Percentiles rank a stretch among this genome's conserved stretches.
phyloP scores from a whole-genome alignment of 2,888 invertebrate genomes.

The Tiliacea citrago region DNA sequence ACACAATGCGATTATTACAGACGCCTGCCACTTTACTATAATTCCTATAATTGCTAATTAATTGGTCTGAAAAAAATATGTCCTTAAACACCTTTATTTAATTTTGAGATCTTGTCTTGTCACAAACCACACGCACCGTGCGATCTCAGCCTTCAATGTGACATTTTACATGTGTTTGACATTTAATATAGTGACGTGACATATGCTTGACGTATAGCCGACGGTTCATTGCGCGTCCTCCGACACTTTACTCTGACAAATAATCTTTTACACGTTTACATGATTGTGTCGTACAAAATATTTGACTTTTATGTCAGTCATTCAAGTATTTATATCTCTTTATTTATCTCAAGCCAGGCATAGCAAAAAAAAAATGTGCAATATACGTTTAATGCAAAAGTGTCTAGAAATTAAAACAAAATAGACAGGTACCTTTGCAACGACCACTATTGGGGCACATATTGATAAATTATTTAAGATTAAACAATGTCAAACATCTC shows the following conservation, averaged over 20 bases:
- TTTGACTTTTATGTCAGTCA: constrained; percentile 24
- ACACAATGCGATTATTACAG: constrained; percentile 12
- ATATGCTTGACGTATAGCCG: background rate
- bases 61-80: constrained; percentile 21
- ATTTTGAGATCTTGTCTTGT: constrained; percentile 7
- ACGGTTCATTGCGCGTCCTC: constrained; percentile 3
- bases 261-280: constrained; percentile 6
- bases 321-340: background rate
- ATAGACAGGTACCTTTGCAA: too few species aligned
- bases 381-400: too few species aligned
- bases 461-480: too few species aligned
- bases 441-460: too few species aligned
- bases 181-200: constrained; percentile 37
- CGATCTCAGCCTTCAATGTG: constrained; percentile 14
- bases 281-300: background rate
- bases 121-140: constrained; percentile 1
- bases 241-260: constrained; percentile 18
- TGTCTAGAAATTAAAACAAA: too few species aligned
- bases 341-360: background rate
- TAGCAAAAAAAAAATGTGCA: background rate
- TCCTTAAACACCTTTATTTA: constrained; percentile 19
- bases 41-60: constrained; percentile 36
- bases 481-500: too few species aligned
- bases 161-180: constrained; percentile 37
- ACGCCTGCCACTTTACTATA: constrained; percentile 4